Conservation (phyloP, 1,140 invertebrate species). For the Teleopsis dalmanni region DNA sequence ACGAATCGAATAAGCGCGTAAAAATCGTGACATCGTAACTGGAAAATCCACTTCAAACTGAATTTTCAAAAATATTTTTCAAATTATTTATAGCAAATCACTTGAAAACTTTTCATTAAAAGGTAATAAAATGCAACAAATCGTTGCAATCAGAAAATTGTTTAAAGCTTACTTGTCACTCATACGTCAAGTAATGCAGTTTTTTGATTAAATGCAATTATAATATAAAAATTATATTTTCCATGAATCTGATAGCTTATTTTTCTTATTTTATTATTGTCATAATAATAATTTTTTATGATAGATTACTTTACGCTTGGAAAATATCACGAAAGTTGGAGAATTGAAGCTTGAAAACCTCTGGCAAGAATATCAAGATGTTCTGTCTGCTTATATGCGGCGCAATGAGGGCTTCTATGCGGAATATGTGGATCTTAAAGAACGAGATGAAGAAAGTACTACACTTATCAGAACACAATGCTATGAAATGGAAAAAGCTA, state of each 20-base stretch:
- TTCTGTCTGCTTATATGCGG: conserved; percentile 33
- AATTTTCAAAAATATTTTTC: too few species aligned
- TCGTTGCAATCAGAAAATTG: too few species aligned
- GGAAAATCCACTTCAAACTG: too few species aligned
- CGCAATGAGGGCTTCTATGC: conserved; percentile 38
- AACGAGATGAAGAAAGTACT: conserved; percentile 36
- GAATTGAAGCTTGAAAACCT: conserved; percentile 34
- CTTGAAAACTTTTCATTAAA: too few species aligned
- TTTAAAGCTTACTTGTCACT: too few species aligned
- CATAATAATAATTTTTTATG: background rate
- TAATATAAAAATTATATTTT: too few species aligned
- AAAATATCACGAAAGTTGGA: conserved; percentile 31
- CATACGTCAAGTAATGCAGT: too few species aligned
- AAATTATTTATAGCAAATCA: too few species aligned
- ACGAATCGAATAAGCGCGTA: background rate
- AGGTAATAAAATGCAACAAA: too few species aligned
- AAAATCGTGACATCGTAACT: too few species aligned
- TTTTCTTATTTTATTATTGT: background rate
- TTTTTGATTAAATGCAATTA: too few species aligned
- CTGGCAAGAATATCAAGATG: conserved; percentile 38
- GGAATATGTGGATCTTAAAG: conserved; percentile 40
- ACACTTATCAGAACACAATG: conserved; percentile 28
- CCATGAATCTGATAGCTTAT: too few species aligned
- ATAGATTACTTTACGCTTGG: conserved; percentile 13
- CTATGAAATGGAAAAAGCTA: conserved; percentile 30